Conservation (phyloP, 2,113 vertebrate species). For the Corynorhinus townsendii region DNA sequence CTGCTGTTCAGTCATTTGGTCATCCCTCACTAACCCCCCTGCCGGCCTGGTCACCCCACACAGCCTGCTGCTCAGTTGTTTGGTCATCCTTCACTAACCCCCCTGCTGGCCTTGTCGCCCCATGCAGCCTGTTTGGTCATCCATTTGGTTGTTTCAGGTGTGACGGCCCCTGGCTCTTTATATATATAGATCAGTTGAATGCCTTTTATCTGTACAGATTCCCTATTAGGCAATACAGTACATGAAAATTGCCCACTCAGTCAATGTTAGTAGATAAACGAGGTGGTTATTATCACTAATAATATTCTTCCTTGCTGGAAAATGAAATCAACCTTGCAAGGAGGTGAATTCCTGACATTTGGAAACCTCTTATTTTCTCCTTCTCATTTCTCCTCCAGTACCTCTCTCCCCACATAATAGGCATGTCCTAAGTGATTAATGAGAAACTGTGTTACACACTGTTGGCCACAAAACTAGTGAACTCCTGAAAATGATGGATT, state of each 20-base stretch:
- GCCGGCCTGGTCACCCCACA: no score
- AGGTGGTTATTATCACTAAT: neutral
- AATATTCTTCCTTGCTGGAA: neutral
- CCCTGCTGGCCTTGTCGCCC: no score
- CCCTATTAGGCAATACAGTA: neutral
- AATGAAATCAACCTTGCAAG: neutral
- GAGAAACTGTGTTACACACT: neutral
- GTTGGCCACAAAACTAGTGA: conserved; percentile 14
- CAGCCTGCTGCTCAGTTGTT: no score
- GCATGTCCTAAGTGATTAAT: neutral
- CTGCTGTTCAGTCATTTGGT: no score
- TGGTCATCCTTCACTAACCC: no score
- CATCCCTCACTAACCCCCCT: no score
- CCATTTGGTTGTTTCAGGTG: no score
- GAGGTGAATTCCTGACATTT: neutral
- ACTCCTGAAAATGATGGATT: neutral
- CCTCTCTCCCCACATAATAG: neutral
- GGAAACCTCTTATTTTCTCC: neutral
- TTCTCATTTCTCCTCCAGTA: neutral
- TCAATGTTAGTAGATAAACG: neutral
- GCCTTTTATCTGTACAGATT: neutral
- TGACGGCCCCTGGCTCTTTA: no score
- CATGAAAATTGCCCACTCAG: neutral
- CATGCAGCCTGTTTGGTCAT: no score
- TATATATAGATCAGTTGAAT: no score